phyloP scores from a whole-genome alignment of 2,113 vertebrate genomes.

The Lophotis ruficrista region DNA sequence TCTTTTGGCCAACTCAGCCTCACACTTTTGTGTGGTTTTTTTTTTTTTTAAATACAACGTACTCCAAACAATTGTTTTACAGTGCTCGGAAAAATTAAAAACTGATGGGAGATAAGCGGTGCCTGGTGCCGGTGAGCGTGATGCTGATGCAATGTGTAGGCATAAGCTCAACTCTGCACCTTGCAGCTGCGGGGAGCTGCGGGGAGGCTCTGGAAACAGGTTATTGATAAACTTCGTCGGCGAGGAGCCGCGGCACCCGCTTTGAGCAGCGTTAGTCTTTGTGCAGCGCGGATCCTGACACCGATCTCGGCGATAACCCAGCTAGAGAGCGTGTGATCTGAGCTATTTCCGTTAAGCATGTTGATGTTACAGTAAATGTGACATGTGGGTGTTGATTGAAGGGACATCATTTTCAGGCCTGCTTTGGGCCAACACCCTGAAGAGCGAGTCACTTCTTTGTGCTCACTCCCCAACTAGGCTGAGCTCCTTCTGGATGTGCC shows the following conservation, averaged over 20 bases:
- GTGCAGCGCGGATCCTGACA: constrained; percentile 55
- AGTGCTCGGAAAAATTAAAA: constrained; percentile 52
- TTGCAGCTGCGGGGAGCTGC: background rate
- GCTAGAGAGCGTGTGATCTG: background rate
- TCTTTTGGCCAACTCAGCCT: background rate
- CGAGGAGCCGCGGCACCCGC: fast-evolving
- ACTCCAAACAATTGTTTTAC: background rate
- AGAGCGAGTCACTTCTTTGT: background rate
- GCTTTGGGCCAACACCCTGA: constrained; percentile 30
- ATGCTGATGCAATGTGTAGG: background rate
- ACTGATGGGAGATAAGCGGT: constrained; percentile 13
- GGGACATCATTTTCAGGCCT: constrained; percentile 52
- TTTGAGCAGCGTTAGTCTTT: constrained; percentile 14
- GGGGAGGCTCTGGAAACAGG: background rate
- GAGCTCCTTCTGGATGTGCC: background rate
- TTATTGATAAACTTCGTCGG: background rate
- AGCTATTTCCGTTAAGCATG: constrained; percentile 45
- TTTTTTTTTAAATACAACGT: background rate
- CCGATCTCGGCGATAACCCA: constrained; percentile 22
- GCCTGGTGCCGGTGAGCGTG: background rate
- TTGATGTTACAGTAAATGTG: constrained; percentile 31
- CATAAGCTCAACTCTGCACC: background rate
- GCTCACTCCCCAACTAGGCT: background rate
- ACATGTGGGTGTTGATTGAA: constrained; percentile 57
- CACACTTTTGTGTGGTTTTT: background rate